These are phyloP conservation scores for Sturnira hondurensis DNA, from an alignment of 2,113 vertebrate genomes.

Conservation along the genomic window DNA sequence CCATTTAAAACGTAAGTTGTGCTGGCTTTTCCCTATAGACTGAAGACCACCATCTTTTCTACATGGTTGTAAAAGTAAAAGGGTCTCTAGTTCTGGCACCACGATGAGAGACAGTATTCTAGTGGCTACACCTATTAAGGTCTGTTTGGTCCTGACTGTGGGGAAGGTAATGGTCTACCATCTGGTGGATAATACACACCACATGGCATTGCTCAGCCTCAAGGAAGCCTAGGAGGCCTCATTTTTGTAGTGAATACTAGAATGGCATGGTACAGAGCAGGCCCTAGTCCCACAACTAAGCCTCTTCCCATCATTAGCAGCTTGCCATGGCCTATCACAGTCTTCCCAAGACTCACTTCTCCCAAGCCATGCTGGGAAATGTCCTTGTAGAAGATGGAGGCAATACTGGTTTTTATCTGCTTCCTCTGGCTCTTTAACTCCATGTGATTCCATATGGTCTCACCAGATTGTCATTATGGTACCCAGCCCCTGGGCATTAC, in stretches of 20 bases:
- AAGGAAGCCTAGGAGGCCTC: background rate
- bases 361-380: background rate
- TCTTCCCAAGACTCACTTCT: background rate
- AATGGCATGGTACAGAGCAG: background rate
- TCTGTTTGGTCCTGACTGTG: background rate
- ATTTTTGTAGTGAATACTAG: background rate
- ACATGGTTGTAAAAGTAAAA: conserved; percentile 10
- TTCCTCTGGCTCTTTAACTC: background rate
- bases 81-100: background rate
- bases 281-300: background rate
- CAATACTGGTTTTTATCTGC: background rate
- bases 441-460: background rate
- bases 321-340: background rate
- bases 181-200: background rate
- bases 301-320: background rate
- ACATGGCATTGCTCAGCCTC: conserved; percentile 1
- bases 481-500: background rate
- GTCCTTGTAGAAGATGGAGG: no score
- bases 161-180: background rate
- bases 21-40: background rate
- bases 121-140: background rate
- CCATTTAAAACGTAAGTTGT: background rate
- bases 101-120: conserved; percentile 8
- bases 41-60: conserved; percentile 16
- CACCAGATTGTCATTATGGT: background rate